phyloP scores from a whole-genome alignment of 2,888 invertebrate species.

The Leptopilina drosophilae region DNA sequence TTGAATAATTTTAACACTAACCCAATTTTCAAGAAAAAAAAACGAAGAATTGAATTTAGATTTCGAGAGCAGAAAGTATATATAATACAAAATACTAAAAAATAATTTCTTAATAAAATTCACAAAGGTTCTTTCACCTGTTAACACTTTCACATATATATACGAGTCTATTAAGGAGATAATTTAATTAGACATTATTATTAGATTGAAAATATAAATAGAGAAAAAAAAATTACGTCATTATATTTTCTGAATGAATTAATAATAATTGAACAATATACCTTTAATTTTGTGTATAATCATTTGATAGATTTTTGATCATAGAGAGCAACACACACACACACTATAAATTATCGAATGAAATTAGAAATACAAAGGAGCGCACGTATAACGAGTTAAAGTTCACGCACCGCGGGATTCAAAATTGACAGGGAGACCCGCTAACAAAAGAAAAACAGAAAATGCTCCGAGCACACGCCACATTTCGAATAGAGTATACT shows the following conservation, averaged over 20 bases:
- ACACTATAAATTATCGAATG: too few relatives aligned
- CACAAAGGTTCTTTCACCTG: not conserved
- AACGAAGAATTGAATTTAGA: not conserved
- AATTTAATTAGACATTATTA: not conserved
- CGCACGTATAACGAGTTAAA: not conserved
- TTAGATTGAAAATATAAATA: not conserved
- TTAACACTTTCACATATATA: conserved; percentile 1
- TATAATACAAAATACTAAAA: not conserved
- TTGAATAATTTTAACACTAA: too few relatives aligned
- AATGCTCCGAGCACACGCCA: conserved; percentile 42
- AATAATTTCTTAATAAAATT: not conserved
- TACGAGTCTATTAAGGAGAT: not conserved
- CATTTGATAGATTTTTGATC: conserved; percentile 4
- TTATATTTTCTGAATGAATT: not conserved
- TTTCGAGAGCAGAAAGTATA: not conserved
- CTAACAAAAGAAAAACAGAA: conserved; percentile 60
- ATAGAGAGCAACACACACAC: too few relatives aligned
- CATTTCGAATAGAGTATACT: conserved; percentile 44
- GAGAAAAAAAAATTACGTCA: not conserved
- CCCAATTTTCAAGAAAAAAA: not conserved
- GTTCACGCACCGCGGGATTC: conserved; percentile 18
- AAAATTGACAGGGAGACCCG: conserved; percentile 44
- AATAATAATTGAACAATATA: not conserved
- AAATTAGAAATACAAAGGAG: not conserved
- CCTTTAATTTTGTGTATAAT: conserved; percentile 14